phyloP scores from a whole-genome alignment of 2,888 invertebrate genomes.

The Troilus luridus region DNA sequence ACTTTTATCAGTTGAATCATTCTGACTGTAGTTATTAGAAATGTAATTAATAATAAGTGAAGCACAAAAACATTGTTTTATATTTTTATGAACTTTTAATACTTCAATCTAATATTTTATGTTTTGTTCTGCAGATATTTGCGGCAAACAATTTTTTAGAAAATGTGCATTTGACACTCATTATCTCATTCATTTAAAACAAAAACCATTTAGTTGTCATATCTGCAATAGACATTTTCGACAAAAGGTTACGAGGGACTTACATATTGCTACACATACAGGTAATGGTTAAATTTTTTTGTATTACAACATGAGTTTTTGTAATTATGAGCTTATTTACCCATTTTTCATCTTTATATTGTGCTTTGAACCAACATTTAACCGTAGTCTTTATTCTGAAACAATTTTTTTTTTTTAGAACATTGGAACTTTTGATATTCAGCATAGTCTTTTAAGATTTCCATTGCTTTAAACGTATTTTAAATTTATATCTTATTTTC shows the following conservation, averaged over 20 bases:
- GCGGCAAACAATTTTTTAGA: constrained; percentile 64
- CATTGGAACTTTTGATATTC: not conserved
- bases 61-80: not conserved
- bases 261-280: constrained; percentile 70
- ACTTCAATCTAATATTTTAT: not conserved
- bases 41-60: too few relatives aligned
- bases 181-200: constrained; percentile 70
- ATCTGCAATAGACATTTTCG: constrained; percentile 70
- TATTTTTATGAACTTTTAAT: not conserved
- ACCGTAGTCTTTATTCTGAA: not conserved
- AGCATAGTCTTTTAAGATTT: not conserved
- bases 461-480: not conserved
- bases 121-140: constrained; percentile 26
- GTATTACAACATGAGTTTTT: too few relatives aligned
- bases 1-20: too few relatives aligned
- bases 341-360: not conserved
- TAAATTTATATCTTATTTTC: constrained; percentile 30
- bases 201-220: constrained; percentile 69
- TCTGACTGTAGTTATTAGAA: too few relatives aligned
- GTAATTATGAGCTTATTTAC: not conserved
- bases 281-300: constrained; percentile 60
- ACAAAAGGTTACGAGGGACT: constrained; percentile 69
- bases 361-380: not conserved
- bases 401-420: not conserved
- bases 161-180: constrained; percentile 70